Evolutionary conservation across 2,888 invertebrate species (phyloP).

Genomic region (Phanerotoma sp.): DNA sequence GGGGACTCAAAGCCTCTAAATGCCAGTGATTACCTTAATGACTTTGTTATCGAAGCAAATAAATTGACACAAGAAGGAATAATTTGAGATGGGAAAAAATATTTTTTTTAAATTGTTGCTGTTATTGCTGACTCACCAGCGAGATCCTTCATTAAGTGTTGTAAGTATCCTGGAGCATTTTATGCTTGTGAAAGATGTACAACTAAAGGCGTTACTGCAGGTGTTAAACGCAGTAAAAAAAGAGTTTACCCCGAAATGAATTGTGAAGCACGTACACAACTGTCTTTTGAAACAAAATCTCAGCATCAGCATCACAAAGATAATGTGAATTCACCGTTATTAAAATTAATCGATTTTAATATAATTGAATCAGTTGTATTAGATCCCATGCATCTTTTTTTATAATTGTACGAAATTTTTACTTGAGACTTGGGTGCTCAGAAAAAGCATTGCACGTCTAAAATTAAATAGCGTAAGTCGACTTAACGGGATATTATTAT

Average conservation of each 20-base stretch:
- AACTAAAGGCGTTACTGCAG: background rate
- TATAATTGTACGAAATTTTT: background rate
- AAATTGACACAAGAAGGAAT: conserved; percentile 16
- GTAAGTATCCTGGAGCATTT: background rate
- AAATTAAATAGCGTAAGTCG: background rate
- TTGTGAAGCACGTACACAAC: background rate
- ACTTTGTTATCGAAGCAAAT: conserved; percentile 27
- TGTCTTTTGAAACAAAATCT: background rate
- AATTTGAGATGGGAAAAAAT: background rate
- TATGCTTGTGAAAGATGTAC: background rate
- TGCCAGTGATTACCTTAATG: conserved; percentile 15
- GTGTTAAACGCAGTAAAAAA: no score
- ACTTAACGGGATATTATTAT: background rate
- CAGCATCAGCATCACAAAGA: background rate
- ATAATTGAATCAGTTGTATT: background rate
- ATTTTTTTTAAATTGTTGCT: conserved; percentile 15
- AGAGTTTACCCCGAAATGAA: background rate
- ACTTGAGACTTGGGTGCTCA: background rate
- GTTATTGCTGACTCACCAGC: conserved; percentile 21
- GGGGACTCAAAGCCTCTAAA: conserved; percentile 24
- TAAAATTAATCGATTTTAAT: background rate
- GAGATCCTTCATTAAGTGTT: background rate
- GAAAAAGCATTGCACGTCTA: background rate
- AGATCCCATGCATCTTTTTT: background rate
- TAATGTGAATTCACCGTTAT: background rate